Evolutionary conservation across 2,888 invertebrate species (phyloP).

Genomic region (Pachliopta kotzebuea): DNA sequence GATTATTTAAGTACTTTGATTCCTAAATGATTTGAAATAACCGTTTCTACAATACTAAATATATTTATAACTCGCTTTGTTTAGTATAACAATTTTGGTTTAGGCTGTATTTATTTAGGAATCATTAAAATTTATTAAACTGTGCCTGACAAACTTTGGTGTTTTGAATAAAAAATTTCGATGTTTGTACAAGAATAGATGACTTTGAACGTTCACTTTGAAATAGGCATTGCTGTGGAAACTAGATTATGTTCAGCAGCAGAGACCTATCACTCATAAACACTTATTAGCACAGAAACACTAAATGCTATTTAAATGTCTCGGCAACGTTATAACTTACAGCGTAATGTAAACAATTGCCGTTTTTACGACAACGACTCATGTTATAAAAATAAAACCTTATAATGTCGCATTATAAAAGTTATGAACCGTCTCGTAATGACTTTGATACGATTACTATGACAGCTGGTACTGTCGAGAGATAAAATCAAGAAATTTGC

Average conservation of each 20-base stretch:
- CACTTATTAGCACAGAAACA: not conserved
- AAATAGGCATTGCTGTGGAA: too few species aligned
- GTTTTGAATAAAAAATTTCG: too few species aligned
- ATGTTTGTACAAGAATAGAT: too few species aligned
- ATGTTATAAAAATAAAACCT: slow-evolving; percentile 44
- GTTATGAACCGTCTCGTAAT: slow-evolving; percentile 48
- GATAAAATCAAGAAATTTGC: slow-evolving; percentile 16
- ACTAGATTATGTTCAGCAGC: not conserved
- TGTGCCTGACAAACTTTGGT: too few species aligned
- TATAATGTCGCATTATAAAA: slow-evolving; percentile 47
- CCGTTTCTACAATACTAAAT: too few species aligned
- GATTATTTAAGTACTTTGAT: too few species aligned
- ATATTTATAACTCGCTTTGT: too few species aligned
- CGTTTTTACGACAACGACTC: slow-evolving; percentile 28
- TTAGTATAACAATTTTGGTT: too few species aligned
- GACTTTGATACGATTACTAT: slow-evolving; percentile 43
- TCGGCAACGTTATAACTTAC: slow-evolving; percentile 14
- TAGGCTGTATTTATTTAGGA: too few species aligned
- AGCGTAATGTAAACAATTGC: slow-evolving; percentile 27
- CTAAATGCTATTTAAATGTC: slow-evolving; percentile 3
- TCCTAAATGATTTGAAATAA: too few species aligned
- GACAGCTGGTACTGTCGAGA: slow-evolving; percentile 44
- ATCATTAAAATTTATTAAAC: too few species aligned
- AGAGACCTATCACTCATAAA: not conserved
- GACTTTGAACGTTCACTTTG: too few species aligned